Evolutionary conservation across 2,888 invertebrate genomes (phyloP), one percentile per base, ranked within the genome.

Genomic region (Orgyia antiqua): DNA sequence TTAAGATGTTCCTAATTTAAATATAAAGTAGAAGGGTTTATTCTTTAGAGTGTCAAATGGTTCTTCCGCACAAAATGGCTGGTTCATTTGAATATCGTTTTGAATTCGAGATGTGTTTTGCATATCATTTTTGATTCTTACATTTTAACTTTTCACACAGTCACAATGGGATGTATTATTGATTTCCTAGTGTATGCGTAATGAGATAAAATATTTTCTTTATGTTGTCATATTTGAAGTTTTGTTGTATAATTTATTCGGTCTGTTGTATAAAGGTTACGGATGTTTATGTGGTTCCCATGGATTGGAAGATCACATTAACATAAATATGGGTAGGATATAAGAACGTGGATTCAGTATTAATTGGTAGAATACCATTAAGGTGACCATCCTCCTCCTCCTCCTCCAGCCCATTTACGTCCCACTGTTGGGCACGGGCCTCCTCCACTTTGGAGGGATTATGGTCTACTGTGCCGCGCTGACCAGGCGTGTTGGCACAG

Each of bases 11-110:
- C 66, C 57, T 60, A 68, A 82, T 82, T 82, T 82, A 69, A 82
- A 83, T 82, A 77, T 66, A 59, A 68, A 71, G 73, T 73, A 78
- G 76, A 75, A 55, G 56, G 59, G 54, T 49, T 69, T 62, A 83
- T 84, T 86, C 82, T 83, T 75, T 67, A 52, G 62, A 78, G 86
- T 84, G 86, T 84, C 83, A 83, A 80, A 83, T 80, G 79, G 72
- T 71, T 82, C 83, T 83, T 83, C 83, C 78, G 73, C 65, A 60
- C 50, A 66, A 66, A 71, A 69, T 66, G 64, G 60, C 60, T 58
- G 53, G 28, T 64, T 73, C 62, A 79, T 86, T 86, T 83, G 78
- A 83, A 84, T 84, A 79, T 77, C 71, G 47, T 46, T 43, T 62
- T 57, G 61, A 64, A 67, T 65, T 47, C 47, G 61, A 52, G 60